Evolutionary conservation across 2,888 invertebrate species (phyloP), one percentile per base, ranked within the genome.

Genomic region (Rhogogaster chlorosoma): DNA sequence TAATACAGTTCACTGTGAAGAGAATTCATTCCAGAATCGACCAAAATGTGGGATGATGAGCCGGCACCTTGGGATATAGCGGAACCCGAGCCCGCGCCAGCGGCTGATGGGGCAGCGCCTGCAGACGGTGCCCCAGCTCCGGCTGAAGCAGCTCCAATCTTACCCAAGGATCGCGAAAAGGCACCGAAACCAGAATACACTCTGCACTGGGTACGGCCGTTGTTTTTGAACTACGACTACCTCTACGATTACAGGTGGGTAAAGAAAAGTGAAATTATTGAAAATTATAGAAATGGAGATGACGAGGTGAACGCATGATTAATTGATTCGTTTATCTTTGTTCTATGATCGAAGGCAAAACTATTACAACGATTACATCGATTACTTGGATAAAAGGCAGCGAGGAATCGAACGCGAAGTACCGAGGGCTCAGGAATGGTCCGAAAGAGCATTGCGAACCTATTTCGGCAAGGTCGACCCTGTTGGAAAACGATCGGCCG

Each of bases 201-300:
- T 94, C 96, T 95, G 92, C 97, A 98, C 92, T 98, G 98, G 98
- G 97, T 96, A 92, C 96, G 97, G 95, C 98, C 98, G 29, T 96
- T 96, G 92, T 96, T 96, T 94, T 95, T 97, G 70, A 97, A 97
- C 92, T 98, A 98, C 94, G 96, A 95, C 92, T 98, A 97, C 93
- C 94, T 97, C 93, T 97, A 96, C 94, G 96, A 97, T 93, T 98
- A 98, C 94, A 96, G 93, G 93, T 93, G 85, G 88, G 61, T 49
- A 22, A 15, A 45, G 15, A 45, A 45, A 15, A 45, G 5, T 38
- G 71, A n/a, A 22, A 7, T 73, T 73, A 1, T 38, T 38, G 18
- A 15, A 9, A 38, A n/a, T 10, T 9, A 32, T n/a, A n/a, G n/a
- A 38, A 71, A 38, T 42, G 26, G 38, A 18, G 10, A 22, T 36